phyloP scores from a whole-genome alignment of 2,888 invertebrate species.

The Chesias legatella region DNA sequence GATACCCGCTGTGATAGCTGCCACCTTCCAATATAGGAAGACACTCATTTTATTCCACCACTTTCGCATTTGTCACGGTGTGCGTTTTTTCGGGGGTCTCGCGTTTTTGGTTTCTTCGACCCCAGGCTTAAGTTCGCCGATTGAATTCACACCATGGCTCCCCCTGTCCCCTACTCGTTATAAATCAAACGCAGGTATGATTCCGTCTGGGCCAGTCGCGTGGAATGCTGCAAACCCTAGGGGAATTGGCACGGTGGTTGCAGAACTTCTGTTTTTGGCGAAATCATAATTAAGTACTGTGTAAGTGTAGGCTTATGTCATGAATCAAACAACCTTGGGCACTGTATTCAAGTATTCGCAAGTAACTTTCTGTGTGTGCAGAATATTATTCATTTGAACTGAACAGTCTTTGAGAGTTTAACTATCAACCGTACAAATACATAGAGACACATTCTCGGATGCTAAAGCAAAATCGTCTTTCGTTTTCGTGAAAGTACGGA shows the following conservation, averaged over 20 bases:
- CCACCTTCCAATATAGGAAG: slow-evolving; percentile 50
- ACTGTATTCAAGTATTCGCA: slow-evolving; percentile 1
- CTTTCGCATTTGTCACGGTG: slow-evolving; percentile 24
- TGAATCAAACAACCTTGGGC: slow-evolving; percentile 12
- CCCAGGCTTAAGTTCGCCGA: slow-evolving; percentile 57
- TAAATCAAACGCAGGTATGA: slow-evolving; percentile 77
- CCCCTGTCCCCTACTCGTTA: slow-evolving; percentile 69
- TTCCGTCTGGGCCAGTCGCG: slow-evolving; percentile 64
- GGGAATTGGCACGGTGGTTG: slow-evolving; percentile 43
- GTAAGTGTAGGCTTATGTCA: slow-evolving; percentile 11
- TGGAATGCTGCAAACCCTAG: slow-evolving; percentile 55
- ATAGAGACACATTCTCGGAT: too few species aligned
- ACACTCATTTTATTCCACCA: slow-evolving; percentile 20
- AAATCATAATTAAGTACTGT: slow-evolving; percentile 40
- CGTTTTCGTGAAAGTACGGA: too few species aligned
- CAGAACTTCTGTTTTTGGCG: slow-evolving; percentile 37
- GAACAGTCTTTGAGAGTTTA: too few species aligned
- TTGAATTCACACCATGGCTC: slow-evolving; percentile 70
- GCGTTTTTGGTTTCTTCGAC: slow-evolving; percentile 41
- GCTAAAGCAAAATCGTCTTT: too few species aligned
- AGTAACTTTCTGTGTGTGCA: too few species aligned
- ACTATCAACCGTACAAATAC: too few species aligned
- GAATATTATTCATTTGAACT: too few species aligned
- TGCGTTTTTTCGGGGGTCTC: slow-evolving; percentile 39
- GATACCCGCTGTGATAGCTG: slow-evolving; percentile 66